Percentiles rank a stretch among this genome's conserved stretches.
These are phyloP conservation scores for Cheilosia pagana DNA, from an alignment of 2,888 invertebrate genomes.

Conservation along the genomic window DNA sequence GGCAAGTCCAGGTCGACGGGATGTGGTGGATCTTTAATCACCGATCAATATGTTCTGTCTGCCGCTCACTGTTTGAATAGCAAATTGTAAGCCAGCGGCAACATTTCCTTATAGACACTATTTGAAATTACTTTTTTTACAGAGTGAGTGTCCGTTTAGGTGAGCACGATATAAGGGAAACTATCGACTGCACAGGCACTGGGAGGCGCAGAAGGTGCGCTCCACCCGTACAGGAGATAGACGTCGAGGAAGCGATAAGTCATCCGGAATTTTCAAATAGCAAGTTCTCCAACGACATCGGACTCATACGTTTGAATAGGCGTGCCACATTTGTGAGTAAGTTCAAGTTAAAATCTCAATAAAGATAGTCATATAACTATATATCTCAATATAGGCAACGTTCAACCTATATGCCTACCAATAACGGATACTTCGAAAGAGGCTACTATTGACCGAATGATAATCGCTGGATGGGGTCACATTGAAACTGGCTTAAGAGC, in stretches of 20 bases:
- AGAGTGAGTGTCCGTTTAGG: constrained; percentile 83
- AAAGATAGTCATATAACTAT: too few species aligned
- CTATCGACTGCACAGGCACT: constrained; percentile 79
- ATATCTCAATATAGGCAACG: constrained; percentile 75
- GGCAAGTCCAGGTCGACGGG: constrained; percentile 78
- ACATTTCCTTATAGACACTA: neutral
- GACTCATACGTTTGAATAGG: constrained; percentile 84
- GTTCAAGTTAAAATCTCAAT: constrained; percentile 8
- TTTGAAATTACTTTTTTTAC: neutral
- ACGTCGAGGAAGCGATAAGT: constrained; percentile 80
- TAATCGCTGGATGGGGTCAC: constrained; percentile 81
- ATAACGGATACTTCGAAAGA: constrained; percentile 75
- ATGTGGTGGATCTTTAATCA: constrained; percentile 77
- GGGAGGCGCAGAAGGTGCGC: constrained; percentile 79
- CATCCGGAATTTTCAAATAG: constrained; percentile 84
- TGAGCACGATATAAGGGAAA: constrained; percentile 80
- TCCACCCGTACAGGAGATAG: constrained; percentile 82
- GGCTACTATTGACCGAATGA: constrained; percentile 70
- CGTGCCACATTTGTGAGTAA: constrained; percentile 78
- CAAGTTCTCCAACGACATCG: constrained; percentile 85
- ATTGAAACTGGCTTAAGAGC: constrained; percentile 76
- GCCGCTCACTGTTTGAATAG: constrained; percentile 76
- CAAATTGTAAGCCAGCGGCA: constrained; percentile 53
- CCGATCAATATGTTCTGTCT: constrained; percentile 76
- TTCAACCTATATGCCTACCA: constrained; percentile 80